Base-by-base conservation (phyloP, 92 coral and sea anemone species). In the Porites cylindrica region DNA sequence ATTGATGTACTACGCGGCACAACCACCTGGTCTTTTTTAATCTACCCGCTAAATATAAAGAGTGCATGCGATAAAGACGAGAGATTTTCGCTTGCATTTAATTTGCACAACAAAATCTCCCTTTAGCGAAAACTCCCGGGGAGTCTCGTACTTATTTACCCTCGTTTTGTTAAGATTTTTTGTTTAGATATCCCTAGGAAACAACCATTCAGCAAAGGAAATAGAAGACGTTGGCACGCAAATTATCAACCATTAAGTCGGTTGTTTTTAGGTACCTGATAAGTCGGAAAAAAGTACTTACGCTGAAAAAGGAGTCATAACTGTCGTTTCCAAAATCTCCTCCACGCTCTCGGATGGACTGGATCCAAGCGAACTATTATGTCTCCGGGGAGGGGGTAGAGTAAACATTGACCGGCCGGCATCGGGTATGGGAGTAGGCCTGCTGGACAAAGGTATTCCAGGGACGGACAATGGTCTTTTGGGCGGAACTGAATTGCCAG, bases 281-380 rank as follows among this genome's bases (percentile, higher is more conserved):
- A 1, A 10, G 16, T 56, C 3, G 51, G 10, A 2, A 16, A 23
- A 0, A 1, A 51, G 10, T 17, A 61, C 66, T 86, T 91, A 87
- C 94, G 65, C 23, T 8, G 80, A 50, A 70, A 91, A 91, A 4
- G 94, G 94, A 21, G 94, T 91, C 94, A 91, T 82, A 24, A 87
- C 78, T 12, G 94, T 77, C 3, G 88, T 74, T 32, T 87, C 91
- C 51, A 88, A 71, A 54, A 91, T 91, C 69, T 91, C 94, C 72
- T 91, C 94, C 71, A 91, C 82, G 50, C 91, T 91, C 54, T 91
- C 94, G 11, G 83, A 72, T 29, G 82, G 85, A 47, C 88, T 63
- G 86, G 94, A 91, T 77, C 78, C 86, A 10, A 82, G 32, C 20
- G 79, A 77, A 20, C 81, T 87, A 72, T 87, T 72, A 63, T 77